phyloP scores from a whole-genome alignment of 2,888 invertebrate species.

The Drosophila ezoana region DNA sequence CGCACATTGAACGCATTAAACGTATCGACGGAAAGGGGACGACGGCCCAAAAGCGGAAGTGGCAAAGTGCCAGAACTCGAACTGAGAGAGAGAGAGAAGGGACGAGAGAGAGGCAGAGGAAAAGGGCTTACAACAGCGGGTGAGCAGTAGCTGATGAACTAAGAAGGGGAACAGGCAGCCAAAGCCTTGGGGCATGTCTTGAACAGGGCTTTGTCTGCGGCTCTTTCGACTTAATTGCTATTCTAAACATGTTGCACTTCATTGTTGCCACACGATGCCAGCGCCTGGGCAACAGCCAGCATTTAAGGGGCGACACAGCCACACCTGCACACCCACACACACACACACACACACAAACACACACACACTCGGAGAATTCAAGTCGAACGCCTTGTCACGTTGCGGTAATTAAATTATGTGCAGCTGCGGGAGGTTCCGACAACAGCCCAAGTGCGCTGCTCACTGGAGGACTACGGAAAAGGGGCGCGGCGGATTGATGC shows the following conservation, averaged over 20 bases:
- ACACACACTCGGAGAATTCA: constrained; percentile 20
- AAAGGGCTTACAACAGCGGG: neutral
- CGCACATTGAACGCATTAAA: constrained; percentile 37
- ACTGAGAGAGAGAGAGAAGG: neutral
- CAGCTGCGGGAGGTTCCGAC: constrained; percentile 39
- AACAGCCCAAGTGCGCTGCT: constrained; percentile 2
- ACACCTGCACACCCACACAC: constrained; percentile 14
- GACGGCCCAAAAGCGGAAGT: constrained; percentile 18
- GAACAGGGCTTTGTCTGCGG: constrained; percentile 32
- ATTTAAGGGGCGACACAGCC: too few relatives aligned
- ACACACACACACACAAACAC: constrained; percentile 16
- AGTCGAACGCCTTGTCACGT: constrained; percentile 55
- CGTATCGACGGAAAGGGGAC: constrained; percentile 4
- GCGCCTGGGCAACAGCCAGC: constrained; percentile 19
- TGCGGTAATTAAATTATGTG: constrained; percentile 72
- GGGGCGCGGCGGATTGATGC: too few relatives aligned
- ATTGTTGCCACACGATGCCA: constrained; percentile 60
- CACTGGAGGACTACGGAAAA: neutral
- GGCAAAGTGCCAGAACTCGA: constrained; percentile 23
- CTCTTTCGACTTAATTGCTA: constrained; percentile 69
- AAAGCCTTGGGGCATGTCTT: constrained; percentile 17
- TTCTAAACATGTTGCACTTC: constrained; percentile 75
- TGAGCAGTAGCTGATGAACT: neutral
- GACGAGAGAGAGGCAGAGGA: too few relatives aligned
- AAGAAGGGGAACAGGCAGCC: neutral